Base-by-base conservation (phyloP, 64 coral and sea anemone genomes). In the Hydrozoanthus tunicans region DNA sequence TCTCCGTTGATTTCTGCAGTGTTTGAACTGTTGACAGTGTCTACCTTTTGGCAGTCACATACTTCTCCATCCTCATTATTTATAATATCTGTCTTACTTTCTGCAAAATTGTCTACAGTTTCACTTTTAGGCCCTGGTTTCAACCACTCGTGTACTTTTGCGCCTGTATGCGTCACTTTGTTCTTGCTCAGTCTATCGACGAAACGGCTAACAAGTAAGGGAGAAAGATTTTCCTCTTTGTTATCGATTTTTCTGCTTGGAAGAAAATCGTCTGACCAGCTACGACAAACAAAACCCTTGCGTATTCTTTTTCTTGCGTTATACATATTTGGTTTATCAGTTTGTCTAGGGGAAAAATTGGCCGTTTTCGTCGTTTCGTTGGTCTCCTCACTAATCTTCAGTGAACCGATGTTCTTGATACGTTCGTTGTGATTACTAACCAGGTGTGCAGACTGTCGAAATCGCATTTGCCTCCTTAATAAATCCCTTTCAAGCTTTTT, bases 201-300 rank as follows among this genome's bases (percentile, higher is more conserved):
- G 56, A 83, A 81, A 74, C 81, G 72, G 25, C 66, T 54, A 24
- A 81, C 79, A 6, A 83, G 23, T 3, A 82, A 53, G 61, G 81
- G 69, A 14, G 79, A 24, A 0, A 69, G 71, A 5, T 26, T 83
- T 14, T 70, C 56, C 12, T 14, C 62, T 0, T 51, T 10, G 3
- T 64, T 24, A 7, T 69, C 60, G 14, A 58, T 86, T 0, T 58
- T 7, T 27, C 54, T 67, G 6, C 59, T 58, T 20, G 89, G 26
- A 61, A 94, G 83, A 79, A 82, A 94, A 83, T 91, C 84, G 3
- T 74, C 57, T 89, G 95, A 83, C 92, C 92, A 94, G 6, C 59
- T 94, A 53, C 95, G 90, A 74, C 95, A 96, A 56, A 86, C 94
- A 89, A 96, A 93, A 56, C 94, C 95, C n/a, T 91, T 96, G n/a